These are phyloP conservation scores for Trachelus troglodyta DNA, from an alignment of 2,888 invertebrate genomes.

Conservation along the genomic window DNA sequence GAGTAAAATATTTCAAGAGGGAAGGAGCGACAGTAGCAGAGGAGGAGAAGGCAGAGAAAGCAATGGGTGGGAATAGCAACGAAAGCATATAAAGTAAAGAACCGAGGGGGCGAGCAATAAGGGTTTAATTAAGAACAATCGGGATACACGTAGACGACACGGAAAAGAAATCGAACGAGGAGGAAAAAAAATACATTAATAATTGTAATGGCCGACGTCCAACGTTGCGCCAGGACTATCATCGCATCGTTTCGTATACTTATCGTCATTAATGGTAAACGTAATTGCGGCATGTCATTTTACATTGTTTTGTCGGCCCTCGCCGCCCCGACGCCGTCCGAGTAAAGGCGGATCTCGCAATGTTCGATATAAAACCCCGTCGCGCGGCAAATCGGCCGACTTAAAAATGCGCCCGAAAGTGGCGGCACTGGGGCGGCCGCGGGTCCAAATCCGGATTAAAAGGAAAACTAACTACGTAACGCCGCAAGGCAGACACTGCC, in stretches of 20 bases:
- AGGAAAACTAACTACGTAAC: conserved; percentile 44
- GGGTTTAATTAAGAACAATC: not conserved
- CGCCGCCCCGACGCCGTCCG: conserved; percentile 21
- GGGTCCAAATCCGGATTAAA: conserved; percentile 6
- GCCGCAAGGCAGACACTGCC: conserved; percentile 64
- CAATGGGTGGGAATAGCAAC: not conserved
- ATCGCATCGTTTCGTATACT: conserved; percentile 1
- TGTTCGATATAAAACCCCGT: conserved; percentile 40
- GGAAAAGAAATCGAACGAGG: conserved; percentile 2
- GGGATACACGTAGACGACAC: not conserved
- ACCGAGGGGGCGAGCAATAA: not conserved
- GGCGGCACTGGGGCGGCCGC: conserved; percentile 12
- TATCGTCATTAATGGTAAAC: conserved; percentile 3
- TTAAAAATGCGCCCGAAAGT: conserved; percentile 2
- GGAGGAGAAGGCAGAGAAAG: conserved; percentile 10
- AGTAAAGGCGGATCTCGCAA: conserved; percentile 25
- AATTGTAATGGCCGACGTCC: conserved; percentile 36
- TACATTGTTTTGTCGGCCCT: conserved; percentile 26
- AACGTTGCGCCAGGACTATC: conserved; percentile 21
- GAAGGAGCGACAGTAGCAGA: conserved; percentile 2
- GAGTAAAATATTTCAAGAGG: not conserved
- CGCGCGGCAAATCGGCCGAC: conserved; percentile 14
- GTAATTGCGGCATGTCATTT: conserved; percentile 40
- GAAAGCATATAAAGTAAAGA: conserved; percentile 10
- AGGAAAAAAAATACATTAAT: not conserved